phyloP scores from a whole-genome alignment of 2,888 invertebrate genomes.

The Orgyia antiqua region DNA sequence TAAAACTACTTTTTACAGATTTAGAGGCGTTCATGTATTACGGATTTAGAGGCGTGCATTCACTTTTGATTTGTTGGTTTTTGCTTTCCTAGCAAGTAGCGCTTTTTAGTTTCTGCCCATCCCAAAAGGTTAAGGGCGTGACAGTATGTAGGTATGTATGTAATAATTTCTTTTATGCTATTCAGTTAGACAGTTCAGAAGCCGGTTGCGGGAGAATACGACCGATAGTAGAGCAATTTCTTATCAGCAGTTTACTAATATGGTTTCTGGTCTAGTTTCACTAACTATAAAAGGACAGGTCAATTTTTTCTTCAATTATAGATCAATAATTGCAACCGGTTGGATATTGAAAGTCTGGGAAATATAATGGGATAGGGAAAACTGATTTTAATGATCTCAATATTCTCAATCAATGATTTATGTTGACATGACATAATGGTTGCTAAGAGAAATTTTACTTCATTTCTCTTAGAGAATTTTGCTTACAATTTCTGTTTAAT shows the following conservation, averaged over 20 bases:
- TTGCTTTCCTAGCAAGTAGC: too few relatives aligned
- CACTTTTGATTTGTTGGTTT: too few relatives aligned
- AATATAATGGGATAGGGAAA: constrained; percentile 28
- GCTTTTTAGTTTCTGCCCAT: too few relatives aligned
- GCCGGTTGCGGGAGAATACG: too few relatives aligned
- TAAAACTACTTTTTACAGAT: too few relatives aligned
- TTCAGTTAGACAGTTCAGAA: too few relatives aligned
- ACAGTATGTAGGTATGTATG: too few relatives aligned
- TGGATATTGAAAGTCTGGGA: constrained; percentile 33
- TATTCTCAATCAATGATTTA: constrained; percentile 18
- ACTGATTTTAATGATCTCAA: constrained; percentile 3
- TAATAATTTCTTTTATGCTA: too few relatives aligned
- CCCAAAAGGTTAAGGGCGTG: too few relatives aligned
- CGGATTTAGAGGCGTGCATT: too few relatives aligned
- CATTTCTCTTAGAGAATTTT: constrained; percentile 8
- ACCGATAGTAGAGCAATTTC: too few relatives aligned
- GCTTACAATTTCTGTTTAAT: constrained; percentile 14
- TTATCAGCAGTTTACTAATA: constrained; percentile 11
- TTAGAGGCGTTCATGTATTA: too few relatives aligned
- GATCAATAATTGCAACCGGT: constrained; percentile 22
- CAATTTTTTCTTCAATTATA: constrained; percentile 14
- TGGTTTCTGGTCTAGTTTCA: constrained; percentile 17
- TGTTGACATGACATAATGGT: constrained; percentile 19
- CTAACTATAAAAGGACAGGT: constrained; percentile 22
- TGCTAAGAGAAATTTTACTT: constrained; percentile 16